A percentile compares a stretch with the other conserved stretches of the same genome.
phyloP scores from a whole-genome alignment of 1,140 invertebrate species.

The Bombus confusus region DNA sequence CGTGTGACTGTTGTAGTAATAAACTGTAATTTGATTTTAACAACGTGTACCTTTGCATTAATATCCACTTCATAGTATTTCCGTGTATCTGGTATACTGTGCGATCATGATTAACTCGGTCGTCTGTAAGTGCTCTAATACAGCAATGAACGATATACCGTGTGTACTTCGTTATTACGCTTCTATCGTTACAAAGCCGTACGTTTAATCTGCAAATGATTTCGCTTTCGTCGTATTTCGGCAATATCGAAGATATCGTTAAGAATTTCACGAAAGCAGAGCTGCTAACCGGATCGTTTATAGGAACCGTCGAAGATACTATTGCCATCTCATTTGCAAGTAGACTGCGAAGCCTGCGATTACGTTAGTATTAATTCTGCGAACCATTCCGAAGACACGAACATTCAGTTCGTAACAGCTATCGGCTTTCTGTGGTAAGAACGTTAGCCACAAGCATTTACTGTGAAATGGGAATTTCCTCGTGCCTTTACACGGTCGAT shows the following conservation, averaged over 20 bases:
- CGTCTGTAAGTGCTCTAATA: no score
- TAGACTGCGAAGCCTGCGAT: conserved; percentile 2
- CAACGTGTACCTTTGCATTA: no score
- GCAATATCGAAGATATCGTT: no score
- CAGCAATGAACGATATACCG: no score
- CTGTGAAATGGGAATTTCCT: conserved; percentile 45
- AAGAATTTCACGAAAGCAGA: not conserved
- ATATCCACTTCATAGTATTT: no score
- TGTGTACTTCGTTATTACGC: no score
- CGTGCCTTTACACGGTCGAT: conserved; percentile 1
- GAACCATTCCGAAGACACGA: conserved; percentile 26
- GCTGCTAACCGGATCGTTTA: not conserved
- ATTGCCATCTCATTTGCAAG: conserved; percentile 25
- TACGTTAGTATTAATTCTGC: conserved; percentile 40
- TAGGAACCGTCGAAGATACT: not conserved
- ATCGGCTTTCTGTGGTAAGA: conserved; percentile 32
- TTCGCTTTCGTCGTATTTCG: not conserved
- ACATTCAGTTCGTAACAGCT: conserved; percentile 36
- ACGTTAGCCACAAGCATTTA: conserved; percentile 53
- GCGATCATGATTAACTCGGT: no score
- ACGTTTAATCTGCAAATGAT: not conserved
- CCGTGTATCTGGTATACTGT: no score
- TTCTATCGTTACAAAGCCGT: no score
- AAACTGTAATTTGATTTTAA: no score
- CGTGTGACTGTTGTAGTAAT: no score